phyloP scores from a whole-genome alignment of 1,140 invertebrate species.

The Aplysia californica region DNA sequence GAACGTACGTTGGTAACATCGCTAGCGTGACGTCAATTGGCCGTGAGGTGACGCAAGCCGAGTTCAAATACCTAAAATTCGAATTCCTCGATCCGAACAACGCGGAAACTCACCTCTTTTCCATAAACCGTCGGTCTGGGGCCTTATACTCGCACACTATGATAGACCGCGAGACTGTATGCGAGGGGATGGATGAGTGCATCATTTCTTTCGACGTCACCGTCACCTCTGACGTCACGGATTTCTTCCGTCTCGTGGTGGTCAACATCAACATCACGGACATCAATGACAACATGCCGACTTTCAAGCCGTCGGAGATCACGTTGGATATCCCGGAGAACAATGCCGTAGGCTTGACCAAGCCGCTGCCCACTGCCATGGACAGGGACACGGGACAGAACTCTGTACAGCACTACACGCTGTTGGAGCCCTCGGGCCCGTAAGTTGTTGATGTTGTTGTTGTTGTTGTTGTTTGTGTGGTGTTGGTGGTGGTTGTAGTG shows the following conservation, averaged over 20 bases:
- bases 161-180: slow-evolving; percentile 38
- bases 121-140: slow-evolving; percentile 36
- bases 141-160: slow-evolving; percentile 33
- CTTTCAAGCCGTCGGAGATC: slow-evolving; percentile 38
- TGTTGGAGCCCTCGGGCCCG: slow-evolving; percentile 19
- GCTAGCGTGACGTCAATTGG: slow-evolving; percentile 29
- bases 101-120: slow-evolving; percentile 33
- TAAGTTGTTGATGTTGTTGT: too few relatives aligned
- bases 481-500: too few relatives aligned
- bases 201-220: slow-evolving; percentile 84
- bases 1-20: slow-evolving; percentile 37
- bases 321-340: slow-evolving; percentile 67
- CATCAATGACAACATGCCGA: slow-evolving; percentile 80
- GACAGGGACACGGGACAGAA: slow-evolving; percentile 78
- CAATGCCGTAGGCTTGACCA: slow-evolving; percentile 71
- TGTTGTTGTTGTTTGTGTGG: too few relatives aligned
- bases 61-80: slow-evolving; percentile 27
- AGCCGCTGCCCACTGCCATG: slow-evolving; percentile 84
- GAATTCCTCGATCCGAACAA: slow-evolving; percentile 34
- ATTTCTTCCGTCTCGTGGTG: slow-evolving; percentile 83
- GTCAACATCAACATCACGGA: slow-evolving; percentile 83
- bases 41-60: slow-evolving; percentile 6
- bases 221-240: slow-evolving; percentile 82
- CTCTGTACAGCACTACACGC: slow-evolving; percentile 22
- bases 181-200: slow-evolving; percentile 71